Conservation (phyloP, 2,888 invertebrate genomes). For the Xanthorhoe spadicearia region DNA sequence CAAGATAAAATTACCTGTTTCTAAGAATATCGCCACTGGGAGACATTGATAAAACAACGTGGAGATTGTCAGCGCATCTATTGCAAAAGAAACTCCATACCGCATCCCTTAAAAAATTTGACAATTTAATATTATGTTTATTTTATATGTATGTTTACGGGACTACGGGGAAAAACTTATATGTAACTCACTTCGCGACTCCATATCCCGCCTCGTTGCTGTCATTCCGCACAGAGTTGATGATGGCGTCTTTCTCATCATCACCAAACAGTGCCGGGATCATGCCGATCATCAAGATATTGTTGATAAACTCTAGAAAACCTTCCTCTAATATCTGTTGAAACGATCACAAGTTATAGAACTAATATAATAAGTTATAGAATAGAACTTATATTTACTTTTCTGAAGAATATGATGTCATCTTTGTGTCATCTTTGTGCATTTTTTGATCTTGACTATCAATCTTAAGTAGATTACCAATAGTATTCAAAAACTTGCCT, state of each 20-base stretch:
- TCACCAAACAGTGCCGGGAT: conserved; percentile 94
- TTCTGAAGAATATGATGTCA: too few relatives aligned
- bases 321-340: conserved; percentile 89
- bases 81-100: conserved; percentile 94
- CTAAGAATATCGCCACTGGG: conserved; percentile 93
- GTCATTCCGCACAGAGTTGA: conserved; percentile 87
- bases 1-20: conserved; percentile 79
- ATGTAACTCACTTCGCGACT: conserved; percentile 86
- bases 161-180: not conserved
- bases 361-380: too few relatives aligned
- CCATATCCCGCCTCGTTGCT: conserved; percentile 89
- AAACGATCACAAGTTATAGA: too few relatives aligned
- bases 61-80: conserved; percentile 92
- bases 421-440: too few relatives aligned
- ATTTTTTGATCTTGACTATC: not conserved
- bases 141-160: too few relatives aligned
- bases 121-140: too few relatives aligned
- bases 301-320: conserved; percentile 95
- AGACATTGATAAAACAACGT: conserved; percentile 96
- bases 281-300: conserved; percentile 95
- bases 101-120: conserved; percentile 84
- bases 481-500: conserved; percentile 70
- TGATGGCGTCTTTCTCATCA: conserved; percentile 94
- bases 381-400: too few relatives aligned
- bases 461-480: too few relatives aligned